A percentile compares a stretch with the other conserved stretches of the same genome.
Conservation (phyloP, 2,113 vertebrate species). For the Narcine bancroftii region DNA sequence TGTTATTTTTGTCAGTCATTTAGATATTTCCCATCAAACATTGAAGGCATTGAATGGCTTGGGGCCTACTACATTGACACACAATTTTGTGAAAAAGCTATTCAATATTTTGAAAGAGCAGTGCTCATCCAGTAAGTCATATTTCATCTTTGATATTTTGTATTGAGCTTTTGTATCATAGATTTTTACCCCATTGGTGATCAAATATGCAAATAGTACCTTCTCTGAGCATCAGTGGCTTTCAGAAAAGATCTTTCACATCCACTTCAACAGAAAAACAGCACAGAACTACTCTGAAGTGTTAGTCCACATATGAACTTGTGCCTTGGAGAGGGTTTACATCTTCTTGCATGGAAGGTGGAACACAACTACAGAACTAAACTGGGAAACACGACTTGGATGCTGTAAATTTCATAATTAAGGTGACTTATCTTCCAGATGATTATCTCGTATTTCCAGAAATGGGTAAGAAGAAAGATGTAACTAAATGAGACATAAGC, state of each 20-base stretch:
- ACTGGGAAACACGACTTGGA: not conserved
- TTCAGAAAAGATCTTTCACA: not conserved
- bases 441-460: not conserved
- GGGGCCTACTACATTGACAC: conserved; percentile 91
- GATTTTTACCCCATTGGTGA: not conserved
- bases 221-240: not conserved
- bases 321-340: not conserved
- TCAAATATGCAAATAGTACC: not conserved
- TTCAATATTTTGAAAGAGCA: conserved; percentile 96
- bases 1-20: conserved; percentile 67
- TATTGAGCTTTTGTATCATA: not conserved
- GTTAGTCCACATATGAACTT: not conserved
- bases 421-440: not conserved
- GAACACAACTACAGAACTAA: not conserved
- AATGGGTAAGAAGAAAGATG: too few species aligned
- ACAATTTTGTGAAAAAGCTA: conserved; percentile 95
- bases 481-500: too few species aligned
- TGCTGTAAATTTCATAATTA: not conserved
- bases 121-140: conserved; percentile 88
- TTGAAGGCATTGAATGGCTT: conserved; percentile 92
- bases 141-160: conserved; percentile 21
- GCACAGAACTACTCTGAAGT: not conserved
- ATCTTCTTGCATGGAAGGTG: not conserved
- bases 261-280: not conserved
- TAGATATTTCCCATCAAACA: conserved; percentile 89